Evolutionary conservation across 2,797 vertebrate genomes (phyloP), one percentile per base, ranked within the genome.

Genomic region (Emydoidea blandingii): DNA sequence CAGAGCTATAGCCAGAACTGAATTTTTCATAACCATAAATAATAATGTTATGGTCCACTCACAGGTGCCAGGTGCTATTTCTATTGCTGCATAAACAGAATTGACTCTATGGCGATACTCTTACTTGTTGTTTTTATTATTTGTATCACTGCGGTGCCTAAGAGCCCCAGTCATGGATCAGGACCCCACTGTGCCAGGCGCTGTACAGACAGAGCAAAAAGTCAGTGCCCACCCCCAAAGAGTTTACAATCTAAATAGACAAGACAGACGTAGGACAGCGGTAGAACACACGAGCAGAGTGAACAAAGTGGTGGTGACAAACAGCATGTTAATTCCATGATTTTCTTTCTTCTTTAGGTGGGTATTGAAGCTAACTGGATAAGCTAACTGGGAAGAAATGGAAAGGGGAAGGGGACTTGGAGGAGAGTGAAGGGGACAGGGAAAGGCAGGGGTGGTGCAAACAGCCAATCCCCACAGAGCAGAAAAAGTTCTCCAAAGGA

Each of bases 21-120:
- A 94, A 92, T 93, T 93, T 96, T 96, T 97, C 90, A 96, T 94
- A 92, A 94, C 29, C 83, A 54, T 62, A 85, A 88, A 86, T 88
- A 89, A 74, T 72, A 52, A 81, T 88, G 82, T 76, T 94, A 95
- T 96, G 93, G 90, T 95, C 85, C 31, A 27, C 79, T 59, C 5
- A 37, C 83, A 82, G 81, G 47, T 49, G 85, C 86, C 93, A 89
- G 92, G 89, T 91, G 81, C 82, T 78, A n/a, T 79, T n/a, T 10
- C 79, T 88, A 21, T 94, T 86, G 86, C 80, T 62, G 86, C 62
- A 65, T 65, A n/a, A 65, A 65, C 16, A n/a, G 16, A 65, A n/a
- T 19, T n/a, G 34, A 65, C 31, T 8, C n/a, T n/a, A 18, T 65
- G 8, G 62, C n/a, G 34, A 65, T 34, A 65, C 34, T 65, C 62